Evolutionary conservation across 2,797 vertebrate species (phyloP), one percentile per base, ranked within the genome.

Genomic region (Eulemur rubriventer): DNA sequence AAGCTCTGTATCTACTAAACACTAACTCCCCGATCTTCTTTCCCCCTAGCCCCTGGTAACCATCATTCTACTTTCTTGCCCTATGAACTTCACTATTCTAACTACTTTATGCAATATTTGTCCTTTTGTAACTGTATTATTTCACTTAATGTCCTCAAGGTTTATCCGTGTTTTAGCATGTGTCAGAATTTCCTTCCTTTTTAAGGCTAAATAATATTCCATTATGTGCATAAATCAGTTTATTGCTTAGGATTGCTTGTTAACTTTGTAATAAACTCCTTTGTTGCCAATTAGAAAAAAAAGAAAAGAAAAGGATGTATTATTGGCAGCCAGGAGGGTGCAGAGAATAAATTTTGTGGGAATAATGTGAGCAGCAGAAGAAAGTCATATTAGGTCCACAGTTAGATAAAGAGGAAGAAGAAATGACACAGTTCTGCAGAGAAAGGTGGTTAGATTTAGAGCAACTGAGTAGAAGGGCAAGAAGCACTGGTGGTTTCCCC

Each of bases 361-460:
- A 84, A 57, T 88, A 90, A 61, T 65, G 63, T 43, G 90, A 94
- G 35, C 86, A 92, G 86, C 26, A 91, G 88, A 91, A 83, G 43
- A 82, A 94, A 91, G 61, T 50, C 55, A 50, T 38, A 33, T 63
- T 93, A 72, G 61, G 65, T 81, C 20, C 78, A 94, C 26, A 46
- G n/a, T 94, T 82, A 79, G 48, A 59, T 85, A 87, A 73, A 65
- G 16, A 88, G 33, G 55, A 73, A 85, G 73, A 85, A 26, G 57
- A 89, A 75, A 79, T 89, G 46, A 81, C 48, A 1, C 4, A 26
- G 26, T 81, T 95, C 78, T 92, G 18, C 38, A 78, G 33, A 85
- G 38, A 96, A 92, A 65, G 81, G 18, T 16, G 14, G 11, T 70
- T 72, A 91, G 79, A 75, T 67, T 93, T 65, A 91, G 86, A 92